A percentile compares a stretch with the other conserved stretches of the same genome.
Conservation (phyloP, 2,797 vertebrate species). For the Carduelis carduelis region DNA sequence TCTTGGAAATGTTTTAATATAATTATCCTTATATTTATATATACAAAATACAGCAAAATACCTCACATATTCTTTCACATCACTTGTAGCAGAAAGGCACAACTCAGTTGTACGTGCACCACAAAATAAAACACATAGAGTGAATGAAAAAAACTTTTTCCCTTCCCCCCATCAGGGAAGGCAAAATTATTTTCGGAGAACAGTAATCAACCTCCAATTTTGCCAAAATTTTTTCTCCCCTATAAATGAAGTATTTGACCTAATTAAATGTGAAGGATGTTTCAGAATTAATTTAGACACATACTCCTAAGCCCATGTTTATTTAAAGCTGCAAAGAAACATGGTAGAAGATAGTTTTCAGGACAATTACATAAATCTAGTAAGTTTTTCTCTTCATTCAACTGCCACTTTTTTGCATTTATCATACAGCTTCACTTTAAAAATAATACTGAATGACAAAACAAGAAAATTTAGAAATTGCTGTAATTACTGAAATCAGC, state of each 20-base stretch:
- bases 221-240: not conserved
- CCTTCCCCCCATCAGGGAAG: not conserved
- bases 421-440: not conserved
- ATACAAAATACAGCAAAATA: conserved; percentile 53
- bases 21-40: conserved; percentile 10
- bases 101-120: not conserved
- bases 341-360: not conserved
- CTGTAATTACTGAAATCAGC: not conserved
- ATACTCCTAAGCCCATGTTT: not conserved
- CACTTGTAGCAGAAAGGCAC: not conserved
- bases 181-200: not conserved
- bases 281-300: not conserved
- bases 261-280: not conserved
- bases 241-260: not conserved
- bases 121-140: not conserved
- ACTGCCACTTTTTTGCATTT: not conserved
- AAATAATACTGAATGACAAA: not conserved
- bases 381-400: not conserved
- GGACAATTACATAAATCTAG: not conserved
- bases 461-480: not conserved
- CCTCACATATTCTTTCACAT: conserved; percentile 30
- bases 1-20: conserved; percentile 47
- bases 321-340: not conserved
- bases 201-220: not conserved
- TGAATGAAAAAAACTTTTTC: conserved; percentile 10